Conservation (phyloP, 2,113 vertebrate species). For the Salvator merianae region DNA sequence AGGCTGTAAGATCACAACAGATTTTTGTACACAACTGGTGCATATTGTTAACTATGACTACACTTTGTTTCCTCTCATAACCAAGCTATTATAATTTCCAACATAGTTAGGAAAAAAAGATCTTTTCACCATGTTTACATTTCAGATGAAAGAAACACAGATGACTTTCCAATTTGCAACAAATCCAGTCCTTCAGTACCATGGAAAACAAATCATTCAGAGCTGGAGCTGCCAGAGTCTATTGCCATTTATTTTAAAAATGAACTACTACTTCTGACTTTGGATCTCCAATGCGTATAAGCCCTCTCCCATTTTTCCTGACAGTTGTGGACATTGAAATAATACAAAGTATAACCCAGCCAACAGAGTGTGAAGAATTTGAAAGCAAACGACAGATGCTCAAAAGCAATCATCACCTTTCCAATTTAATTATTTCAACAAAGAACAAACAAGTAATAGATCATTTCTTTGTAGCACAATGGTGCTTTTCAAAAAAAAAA, state of each 20-base stretch:
- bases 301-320: slow-evolving; percentile 70
- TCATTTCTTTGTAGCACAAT: slow-evolving; percentile 63
- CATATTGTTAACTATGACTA: background rate
- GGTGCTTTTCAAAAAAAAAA: slow-evolving; percentile 1
- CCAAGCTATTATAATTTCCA: background rate
- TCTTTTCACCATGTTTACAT: slow-evolving; percentile 58
- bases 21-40: background rate
- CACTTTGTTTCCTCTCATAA: background rate
- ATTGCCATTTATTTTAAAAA: slow-evolving; percentile 66
- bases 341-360: slow-evolving; percentile 78
- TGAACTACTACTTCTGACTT: slow-evolving; percentile 65
- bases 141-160: slow-evolving; percentile 64
- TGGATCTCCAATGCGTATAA: slow-evolving; percentile 50
- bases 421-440: slow-evolving; percentile 77
- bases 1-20: background rate
- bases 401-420: slow-evolving; percentile 75
- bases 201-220: slow-evolving; percentile 78
- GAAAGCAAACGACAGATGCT: slow-evolving; percentile 81
- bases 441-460: slow-evolving; percentile 66
- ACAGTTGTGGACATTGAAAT: slow-evolving; percentile 83
- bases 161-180: slow-evolving; percentile 69
- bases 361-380: slow-evolving; percentile 81
- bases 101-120: slow-evolving; percentile 12
- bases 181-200: slow-evolving; percentile 77
- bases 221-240: slow-evolving; percentile 74